These are phyloP conservation scores for Gorsachius magnificus DNA, from an alignment of 2,797 vertebrate species.

Conservation along the genomic window DNA sequence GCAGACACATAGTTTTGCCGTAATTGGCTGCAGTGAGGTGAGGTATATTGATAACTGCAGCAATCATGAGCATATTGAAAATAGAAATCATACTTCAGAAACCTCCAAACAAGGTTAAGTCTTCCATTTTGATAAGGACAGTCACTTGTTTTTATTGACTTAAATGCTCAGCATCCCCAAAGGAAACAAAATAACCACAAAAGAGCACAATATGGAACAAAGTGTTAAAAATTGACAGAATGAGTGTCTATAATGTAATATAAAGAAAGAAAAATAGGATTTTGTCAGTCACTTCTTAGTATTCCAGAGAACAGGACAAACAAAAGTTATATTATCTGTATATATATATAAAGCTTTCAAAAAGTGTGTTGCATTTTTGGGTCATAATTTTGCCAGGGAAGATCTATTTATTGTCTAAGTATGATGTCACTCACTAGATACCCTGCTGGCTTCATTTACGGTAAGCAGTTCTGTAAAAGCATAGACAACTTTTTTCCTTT, in stretches of 20 bases:
- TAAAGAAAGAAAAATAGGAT: background rate
- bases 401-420: conserved; percentile 32
- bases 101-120: background rate
- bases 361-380: background rate
- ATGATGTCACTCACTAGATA: conserved; percentile 22
- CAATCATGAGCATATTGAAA: background rate
- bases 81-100: background rate
- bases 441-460: conserved; percentile 12
- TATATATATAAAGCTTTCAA: background rate
- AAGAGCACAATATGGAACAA: background rate
- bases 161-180: background rate
- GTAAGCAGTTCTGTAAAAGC: conserved; percentile 4
- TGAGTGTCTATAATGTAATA: background rate
- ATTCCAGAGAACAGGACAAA: background rate
- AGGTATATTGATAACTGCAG: background rate
- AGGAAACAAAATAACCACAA: background rate
- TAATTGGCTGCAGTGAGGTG: background rate
- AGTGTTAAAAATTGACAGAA: background rate
- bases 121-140: background rate
- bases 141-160: background rate
- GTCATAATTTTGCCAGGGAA: conserved; percentile 3
- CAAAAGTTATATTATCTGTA: background rate
- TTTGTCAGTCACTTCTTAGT: background rate
- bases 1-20: background rate
- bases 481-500: background rate